phyloP scores from a whole-genome alignment of 2,888 invertebrate genomes.

The Galerucella calmariensis region DNA sequence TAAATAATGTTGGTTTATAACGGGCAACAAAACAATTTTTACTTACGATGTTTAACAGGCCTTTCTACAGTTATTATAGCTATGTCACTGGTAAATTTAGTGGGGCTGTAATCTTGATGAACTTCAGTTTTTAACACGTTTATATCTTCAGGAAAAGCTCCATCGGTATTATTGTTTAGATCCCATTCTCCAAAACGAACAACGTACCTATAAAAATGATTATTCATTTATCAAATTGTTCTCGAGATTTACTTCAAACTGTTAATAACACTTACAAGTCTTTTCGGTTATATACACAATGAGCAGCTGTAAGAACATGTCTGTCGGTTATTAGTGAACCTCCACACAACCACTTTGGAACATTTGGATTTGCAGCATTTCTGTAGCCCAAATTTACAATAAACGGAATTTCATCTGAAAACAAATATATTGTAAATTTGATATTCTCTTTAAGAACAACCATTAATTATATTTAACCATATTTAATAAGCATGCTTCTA shows the following conservation, averaged over 20 bases:
- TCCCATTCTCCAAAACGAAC: slow-evolving; percentile 85
- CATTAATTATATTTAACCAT: too few relatives aligned
- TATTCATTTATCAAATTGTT: neutral
- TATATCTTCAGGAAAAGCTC: slow-evolving; percentile 73
- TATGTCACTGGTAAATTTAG: slow-evolving; percentile 78
- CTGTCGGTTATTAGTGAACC: slow-evolving; percentile 74
- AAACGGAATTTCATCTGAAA: slow-evolving; percentile 83
- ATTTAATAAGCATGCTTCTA: too few relatives aligned
- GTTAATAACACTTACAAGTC: slow-evolving; percentile 69
- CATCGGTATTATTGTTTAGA: slow-evolving; percentile 71
- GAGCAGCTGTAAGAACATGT: slow-evolving; percentile 83
- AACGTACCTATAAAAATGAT: slow-evolving; percentile 66
- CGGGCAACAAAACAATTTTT: slow-evolving; percentile 8
- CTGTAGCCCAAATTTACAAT: slow-evolving; percentile 79
- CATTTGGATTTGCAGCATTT: slow-evolving; percentile 61
- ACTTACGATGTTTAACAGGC: slow-evolving; percentile 54
- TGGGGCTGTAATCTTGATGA: slow-evolving; percentile 77
- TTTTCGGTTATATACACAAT: slow-evolving; percentile 74
- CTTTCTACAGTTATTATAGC: slow-evolving; percentile 75
- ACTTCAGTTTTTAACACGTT: slow-evolving; percentile 70
- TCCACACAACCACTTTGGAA: slow-evolving; percentile 70
- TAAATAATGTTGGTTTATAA: neutral
- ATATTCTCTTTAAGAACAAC: too few relatives aligned
- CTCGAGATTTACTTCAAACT: neutral
- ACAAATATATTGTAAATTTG: neutral